Base-by-base conservation (phyloP, 2,113 vertebrate genomes). In the Atherinomorus stipes region DNA sequence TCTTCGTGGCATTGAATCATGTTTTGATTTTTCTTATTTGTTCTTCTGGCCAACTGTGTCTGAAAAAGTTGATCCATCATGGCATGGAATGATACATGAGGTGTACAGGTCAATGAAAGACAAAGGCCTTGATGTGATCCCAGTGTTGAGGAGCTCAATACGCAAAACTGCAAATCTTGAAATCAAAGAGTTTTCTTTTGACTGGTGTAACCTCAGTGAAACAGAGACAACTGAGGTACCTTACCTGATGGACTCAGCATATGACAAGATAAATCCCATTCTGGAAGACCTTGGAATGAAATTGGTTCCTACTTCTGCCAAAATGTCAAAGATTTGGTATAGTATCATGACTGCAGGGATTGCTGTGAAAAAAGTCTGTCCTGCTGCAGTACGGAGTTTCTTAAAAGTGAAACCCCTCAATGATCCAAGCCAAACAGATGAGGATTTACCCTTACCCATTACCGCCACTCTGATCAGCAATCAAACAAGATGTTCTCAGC, bases 271-370 rank as follows among this genome's bases (percentile, higher is more conserved):
- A 1, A 37, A 75, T 19, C 0, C 7, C 1, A 80, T 90, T 80
- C 89, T 94, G 83, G 89, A 92, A 73, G 76, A 85, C 31, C 74
- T 77, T 57, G 93, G 89, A 62, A 95, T 96, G 94, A 92, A 81
- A n/a, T 69, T 96, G 60, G 94, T 95, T 58, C 94, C 94, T 9
- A 9, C 18, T 52, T 91, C 87, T 22, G 0, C 0, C 0, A 0
- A 8, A 1, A 80, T 94, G 53, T 0, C 1, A 40, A 7, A 37
- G 3, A 60, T 96, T 38, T 89, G 42, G 66, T 0, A 3, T 0
- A 67, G 72, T 45, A 93, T 96, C n/a, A 59, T 4, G 80, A 28
- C 28, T 6, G 95, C 91, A 49, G 77, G 63, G 1, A 75, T 95
- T 42, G 1, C 89, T 0, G 51, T 93, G n/a, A 69, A 81, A 38